phyloP scores from a whole-genome alignment of 2,113 vertebrate genomes.

The Eleginops maclovinus region DNA sequence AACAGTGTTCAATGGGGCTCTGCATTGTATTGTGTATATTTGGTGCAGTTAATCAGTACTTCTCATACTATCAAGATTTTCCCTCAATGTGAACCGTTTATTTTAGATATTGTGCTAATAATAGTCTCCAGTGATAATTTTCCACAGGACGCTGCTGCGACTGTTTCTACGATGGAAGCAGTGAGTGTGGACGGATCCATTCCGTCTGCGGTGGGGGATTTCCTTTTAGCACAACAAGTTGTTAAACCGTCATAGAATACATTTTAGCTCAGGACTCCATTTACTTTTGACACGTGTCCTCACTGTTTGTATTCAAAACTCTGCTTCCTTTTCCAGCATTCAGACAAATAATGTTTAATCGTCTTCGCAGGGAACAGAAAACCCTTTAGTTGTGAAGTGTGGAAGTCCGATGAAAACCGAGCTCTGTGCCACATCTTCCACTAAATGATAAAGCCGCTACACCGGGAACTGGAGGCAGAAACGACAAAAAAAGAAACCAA shows the following conservation, averaged over 20 bases:
- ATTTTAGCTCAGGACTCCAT: fast-evolving
- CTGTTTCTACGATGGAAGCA: conserved; percentile 64
- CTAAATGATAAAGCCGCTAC: conserved; percentile 64
- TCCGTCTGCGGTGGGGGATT: background rate
- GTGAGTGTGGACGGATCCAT: conserved; percentile 68
- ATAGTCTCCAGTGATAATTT: conserved; percentile 73
- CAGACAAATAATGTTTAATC: background rate
- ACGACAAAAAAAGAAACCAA: background rate
- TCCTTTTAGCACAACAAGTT: background rate
- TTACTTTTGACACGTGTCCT: fast-evolving
- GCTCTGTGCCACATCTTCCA: conserved; percentile 80
- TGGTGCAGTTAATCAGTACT: background rate
- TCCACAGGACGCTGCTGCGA: conserved; percentile 71
- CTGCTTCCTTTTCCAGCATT: fast-evolving
- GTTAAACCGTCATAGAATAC: fast-evolving
- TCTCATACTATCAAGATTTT: conserved; percentile 18
- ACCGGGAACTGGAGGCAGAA: conserved; percentile 27
- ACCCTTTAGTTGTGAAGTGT: conserved; percentile 49
- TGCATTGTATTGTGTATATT: background rate
- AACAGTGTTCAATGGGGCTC: background rate
- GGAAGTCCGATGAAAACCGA: conserved; percentile 74
- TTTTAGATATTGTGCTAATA: conserved; percentile 74
- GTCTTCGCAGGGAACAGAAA: background rate
- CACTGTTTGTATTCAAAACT: fast-evolving
- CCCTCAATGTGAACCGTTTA: conserved; percentile 53